phyloP scores from a whole-genome alignment of 2,797 vertebrate species.

The Euthynnus affinis region DNA sequence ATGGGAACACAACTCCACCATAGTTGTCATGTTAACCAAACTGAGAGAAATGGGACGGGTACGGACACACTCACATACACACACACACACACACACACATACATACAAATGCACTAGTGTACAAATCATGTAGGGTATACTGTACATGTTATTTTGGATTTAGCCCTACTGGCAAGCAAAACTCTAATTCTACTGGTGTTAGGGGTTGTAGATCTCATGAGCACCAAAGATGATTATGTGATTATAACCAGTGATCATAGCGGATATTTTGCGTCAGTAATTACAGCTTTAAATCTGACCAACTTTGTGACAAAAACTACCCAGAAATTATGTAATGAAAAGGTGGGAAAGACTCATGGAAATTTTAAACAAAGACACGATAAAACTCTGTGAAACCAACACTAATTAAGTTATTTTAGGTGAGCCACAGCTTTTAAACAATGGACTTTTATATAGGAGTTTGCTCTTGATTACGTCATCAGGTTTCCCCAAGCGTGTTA shows the following conservation, averaged over 20 bases:
- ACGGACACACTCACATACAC: conserved; percentile 63
- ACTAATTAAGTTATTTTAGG: conserved; percentile 1
- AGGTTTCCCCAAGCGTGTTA: not conserved
- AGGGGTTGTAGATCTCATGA: not conserved
- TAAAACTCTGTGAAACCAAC: not conserved
- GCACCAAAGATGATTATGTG: not conserved
- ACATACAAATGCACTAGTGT: conserved; percentile 32
- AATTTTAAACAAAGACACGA: not conserved
- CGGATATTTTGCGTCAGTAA: not conserved
- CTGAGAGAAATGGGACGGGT: conserved; percentile 99
- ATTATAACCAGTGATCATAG: no score
- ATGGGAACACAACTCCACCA: conserved; percentile 99
- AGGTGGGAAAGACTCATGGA: not conserved
- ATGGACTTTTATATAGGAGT: not conserved
- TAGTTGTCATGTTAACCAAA: conserved; percentile 99
- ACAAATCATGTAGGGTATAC: not conserved
- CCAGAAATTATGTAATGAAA: conserved; percentile 1
- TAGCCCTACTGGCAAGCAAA: not conserved
- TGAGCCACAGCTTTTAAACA: not conserved
- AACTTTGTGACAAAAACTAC: not conserved
- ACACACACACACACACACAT: conserved; percentile 38
- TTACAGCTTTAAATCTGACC: not conserved
- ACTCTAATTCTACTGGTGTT: not conserved
- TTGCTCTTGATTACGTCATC: not conserved
- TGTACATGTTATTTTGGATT: not conserved